A percentile compares a stretch with the other conserved stretches of the same genome.
These are phyloP conservation scores for Drosophila funebris DNA, from an alignment of 1,140 invertebrate genomes.

Conservation along the genomic window DNA sequence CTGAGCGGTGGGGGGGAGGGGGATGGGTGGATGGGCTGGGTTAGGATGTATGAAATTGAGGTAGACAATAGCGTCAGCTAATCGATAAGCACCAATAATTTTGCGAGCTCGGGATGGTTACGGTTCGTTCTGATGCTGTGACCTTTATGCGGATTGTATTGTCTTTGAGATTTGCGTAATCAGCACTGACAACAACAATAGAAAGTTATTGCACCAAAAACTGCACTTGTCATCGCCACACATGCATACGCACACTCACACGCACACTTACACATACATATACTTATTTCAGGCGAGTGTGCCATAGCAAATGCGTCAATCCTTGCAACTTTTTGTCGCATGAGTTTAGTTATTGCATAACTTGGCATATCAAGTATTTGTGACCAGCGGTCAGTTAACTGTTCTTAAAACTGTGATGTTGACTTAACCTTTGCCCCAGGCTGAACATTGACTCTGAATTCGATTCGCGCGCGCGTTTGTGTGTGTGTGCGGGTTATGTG, in stretches of 20 bases:
- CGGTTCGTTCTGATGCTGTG: slow-evolving; percentile 5
- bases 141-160: slow-evolving; percentile 24
- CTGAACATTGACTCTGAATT: neutral
- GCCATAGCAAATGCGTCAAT: no score
- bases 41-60: neutral
- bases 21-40: neutral
- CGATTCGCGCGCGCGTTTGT: no score
- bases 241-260: neutral
- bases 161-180: slow-evolving; percentile 30
- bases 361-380: neutral
- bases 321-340: neutral
- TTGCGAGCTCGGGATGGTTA: neutral
- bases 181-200: neutral
- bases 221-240: slow-evolving; percentile 22
- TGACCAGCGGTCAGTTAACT: slow-evolving; percentile 5
- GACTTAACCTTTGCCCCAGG: slow-evolving; percentile 42
- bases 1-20: neutral
- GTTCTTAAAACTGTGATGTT: neutral
- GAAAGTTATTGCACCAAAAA: neutral
- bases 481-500: neutral
- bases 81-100: slow-evolving; percentile 50
- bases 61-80: slow-evolving; percentile 48
- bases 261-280: neutral
- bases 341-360: slow-evolving; percentile 46
- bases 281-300: no score